Evolutionary conservation across 2,888 invertebrate genomes (phyloP).

Genomic region (Tiliacea aurago): DNA sequence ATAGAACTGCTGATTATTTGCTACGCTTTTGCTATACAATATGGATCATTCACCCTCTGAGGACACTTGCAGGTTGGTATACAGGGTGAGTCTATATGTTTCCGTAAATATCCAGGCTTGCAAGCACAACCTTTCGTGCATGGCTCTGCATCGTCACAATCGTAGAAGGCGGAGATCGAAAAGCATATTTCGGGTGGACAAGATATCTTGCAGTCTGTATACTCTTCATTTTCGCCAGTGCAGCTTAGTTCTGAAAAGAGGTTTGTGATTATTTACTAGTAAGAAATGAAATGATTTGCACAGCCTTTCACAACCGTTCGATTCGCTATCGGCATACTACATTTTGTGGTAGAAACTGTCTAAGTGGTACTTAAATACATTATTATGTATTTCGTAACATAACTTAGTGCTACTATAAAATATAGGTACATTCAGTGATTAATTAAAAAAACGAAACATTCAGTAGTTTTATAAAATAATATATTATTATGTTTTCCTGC

Average conservation of each 20-base stretch:
- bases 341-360: too few relatives aligned
- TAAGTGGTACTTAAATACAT: neutral
- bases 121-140: constrained; percentile 66
- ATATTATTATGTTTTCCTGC: too few relatives aligned
- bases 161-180: constrained; percentile 54
- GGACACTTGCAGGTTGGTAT: constrained; percentile 55
- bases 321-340: neutral
- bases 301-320: neutral
- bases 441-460: too few relatives aligned
- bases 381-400: too few relatives aligned
- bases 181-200: constrained; percentile 70
- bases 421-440: too few relatives aligned
- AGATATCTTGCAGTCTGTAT: constrained; percentile 57
- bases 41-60: constrained; percentile 15
- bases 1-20: too few relatives aligned
- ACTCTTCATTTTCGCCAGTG: constrained; percentile 63
- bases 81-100: constrained; percentile 47
- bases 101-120: constrained; percentile 59
- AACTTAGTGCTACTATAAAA: too few relatives aligned
- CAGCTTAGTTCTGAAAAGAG: constrained; percentile 33
- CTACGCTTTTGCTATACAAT: constrained; percentile 36
- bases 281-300: neutral
- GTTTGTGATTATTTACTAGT: neutral
- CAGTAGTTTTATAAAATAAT: too few relatives aligned
- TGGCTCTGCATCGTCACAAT: constrained; percentile 46